Percentiles rank a stretch among this genome's conserved stretches.
Conservation (phyloP, 2,797 vertebrate species). For the Spea hammondii region DNA sequence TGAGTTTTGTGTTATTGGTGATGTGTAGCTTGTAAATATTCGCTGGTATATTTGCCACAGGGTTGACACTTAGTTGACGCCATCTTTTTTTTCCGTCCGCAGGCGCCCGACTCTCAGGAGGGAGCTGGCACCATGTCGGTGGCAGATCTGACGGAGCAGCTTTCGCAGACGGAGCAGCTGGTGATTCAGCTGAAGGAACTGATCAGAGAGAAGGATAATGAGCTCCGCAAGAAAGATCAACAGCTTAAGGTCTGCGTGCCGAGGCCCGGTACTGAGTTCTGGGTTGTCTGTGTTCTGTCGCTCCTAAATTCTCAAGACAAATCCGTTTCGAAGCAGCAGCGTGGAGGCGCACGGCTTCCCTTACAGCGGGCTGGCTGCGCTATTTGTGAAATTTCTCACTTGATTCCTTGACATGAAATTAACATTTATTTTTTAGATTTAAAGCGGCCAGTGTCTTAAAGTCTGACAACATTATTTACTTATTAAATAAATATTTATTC, state of each 20-base stretch:
- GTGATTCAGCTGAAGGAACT: conserved; percentile 84
- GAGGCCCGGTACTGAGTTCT: neutral
- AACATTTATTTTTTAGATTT: too few species aligned
- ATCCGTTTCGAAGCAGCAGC: neutral
- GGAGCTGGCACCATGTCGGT: conserved; percentile 53
- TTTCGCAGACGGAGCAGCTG: conserved; percentile 78
- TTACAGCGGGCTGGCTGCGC: too few species aligned
- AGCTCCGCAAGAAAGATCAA: conserved; percentile 75
- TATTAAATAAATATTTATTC: too few species aligned
- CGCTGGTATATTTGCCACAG: too few species aligned
- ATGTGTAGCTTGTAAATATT: too few species aligned
- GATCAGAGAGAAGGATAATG: conserved; percentile 81
- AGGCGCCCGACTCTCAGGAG: conserved; percentile 62
- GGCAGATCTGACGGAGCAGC: conserved; percentile 75
- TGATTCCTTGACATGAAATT: too few species aligned
- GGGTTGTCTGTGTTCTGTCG: neutral
- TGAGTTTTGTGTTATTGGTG: too few species aligned
- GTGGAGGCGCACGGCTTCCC: too few species aligned
- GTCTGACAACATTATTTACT: too few species aligned
- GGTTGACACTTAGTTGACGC: neutral
- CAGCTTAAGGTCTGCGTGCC: conserved; percentile 75
- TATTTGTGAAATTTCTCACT: too few species aligned
- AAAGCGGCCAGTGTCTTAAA: too few species aligned
- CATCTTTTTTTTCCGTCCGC: neutral
- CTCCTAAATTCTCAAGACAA: neutral